Evolutionary conservation across 2,797 vertebrate species (phyloP).

Genomic region (Enteromius trimaculatus): DNA sequence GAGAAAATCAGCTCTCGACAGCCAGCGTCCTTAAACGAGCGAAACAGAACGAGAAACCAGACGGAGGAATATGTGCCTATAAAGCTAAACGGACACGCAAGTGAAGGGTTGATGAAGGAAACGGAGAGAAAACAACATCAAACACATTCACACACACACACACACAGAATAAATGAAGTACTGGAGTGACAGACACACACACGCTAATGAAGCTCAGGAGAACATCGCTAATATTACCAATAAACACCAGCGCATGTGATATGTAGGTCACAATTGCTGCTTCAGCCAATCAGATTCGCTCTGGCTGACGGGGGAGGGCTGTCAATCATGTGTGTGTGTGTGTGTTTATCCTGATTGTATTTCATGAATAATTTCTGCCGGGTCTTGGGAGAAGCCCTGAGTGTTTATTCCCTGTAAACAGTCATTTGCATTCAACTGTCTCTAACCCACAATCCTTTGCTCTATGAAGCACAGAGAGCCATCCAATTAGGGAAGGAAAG

Average conservation of each 20-base stretch:
- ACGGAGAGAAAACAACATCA: background rate
- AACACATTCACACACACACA: background rate
- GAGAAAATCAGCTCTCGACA: constrained; percentile 62
- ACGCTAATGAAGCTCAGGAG: constrained; percentile 3
- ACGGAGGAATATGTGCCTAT: background rate
- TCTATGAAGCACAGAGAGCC: constrained; percentile 77
- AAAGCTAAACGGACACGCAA: background rate
- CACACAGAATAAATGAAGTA: background rate
- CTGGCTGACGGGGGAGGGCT: constrained; percentile 13
- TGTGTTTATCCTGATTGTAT: constrained; percentile 46
- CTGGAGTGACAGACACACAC: background rate
- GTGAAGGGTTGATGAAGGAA: constrained; percentile 64
- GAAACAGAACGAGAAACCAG: constrained; percentile 64
- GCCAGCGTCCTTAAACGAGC: constrained; percentile 69
- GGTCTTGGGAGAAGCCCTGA: constrained; percentile 47
- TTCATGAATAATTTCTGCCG: constrained; percentile 60
- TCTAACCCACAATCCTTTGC: constrained; percentile 73
- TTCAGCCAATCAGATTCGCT: constrained; percentile 46
- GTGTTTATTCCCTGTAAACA: constrained; percentile 69
- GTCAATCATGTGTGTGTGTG: constrained; percentile 28
- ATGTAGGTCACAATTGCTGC: constrained; percentile 52
- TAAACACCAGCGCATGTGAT: background rate
- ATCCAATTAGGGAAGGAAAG: constrained; percentile 82
- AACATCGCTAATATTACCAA: constrained; percentile 5
- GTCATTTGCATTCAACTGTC: constrained; percentile 69